These are phyloP conservation scores for Aleadryas rufinucha DNA, from an alignment of 2,113 vertebrate genomes.

Conservation along the genomic window DNA sequence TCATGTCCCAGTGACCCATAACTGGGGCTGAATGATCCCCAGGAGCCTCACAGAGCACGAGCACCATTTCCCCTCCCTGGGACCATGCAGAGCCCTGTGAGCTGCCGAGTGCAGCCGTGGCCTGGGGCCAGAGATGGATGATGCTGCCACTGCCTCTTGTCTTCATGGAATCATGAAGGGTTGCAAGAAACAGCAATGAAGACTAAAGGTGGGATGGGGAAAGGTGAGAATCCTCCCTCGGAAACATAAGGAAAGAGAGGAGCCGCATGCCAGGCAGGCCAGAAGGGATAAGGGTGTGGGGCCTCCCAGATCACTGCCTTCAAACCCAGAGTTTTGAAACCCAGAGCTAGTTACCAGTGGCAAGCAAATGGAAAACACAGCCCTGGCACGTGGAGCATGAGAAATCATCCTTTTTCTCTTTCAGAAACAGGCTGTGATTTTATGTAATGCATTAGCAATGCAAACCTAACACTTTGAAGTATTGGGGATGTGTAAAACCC, in stretches of 20 bases:
- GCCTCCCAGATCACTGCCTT: neutral
- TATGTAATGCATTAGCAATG: neutral
- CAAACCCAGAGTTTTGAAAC: neutral
- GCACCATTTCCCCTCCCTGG: neutral
- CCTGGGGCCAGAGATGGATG: neutral
- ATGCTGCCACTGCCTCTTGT: neutral
- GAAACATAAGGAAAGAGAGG: neutral
- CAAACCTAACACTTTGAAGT: neutral
- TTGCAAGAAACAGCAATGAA: neutral
- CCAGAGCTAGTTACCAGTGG: neutral
- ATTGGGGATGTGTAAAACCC: accelerated
- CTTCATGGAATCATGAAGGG: neutral
- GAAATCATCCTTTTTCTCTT: neutral
- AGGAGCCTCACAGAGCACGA: accelerated
- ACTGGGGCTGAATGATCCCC: neutral
- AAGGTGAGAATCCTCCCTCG: neutral
- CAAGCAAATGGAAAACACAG: neutral
- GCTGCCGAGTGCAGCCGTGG: neutral
- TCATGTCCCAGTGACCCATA: neutral
- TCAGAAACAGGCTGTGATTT: neutral
- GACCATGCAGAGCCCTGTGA: neutral
- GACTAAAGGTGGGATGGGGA: neutral
- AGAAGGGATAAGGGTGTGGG: neutral
- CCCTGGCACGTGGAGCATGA: neutral
- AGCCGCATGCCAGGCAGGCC: neutral